A percentile compares a stretch with the other conserved stretches of the same genome.
These are phyloP conservation scores for Anoplophora glabripennis DNA, from an alignment of 1,140 invertebrate genomes.

Conservation along the genomic window DNA sequence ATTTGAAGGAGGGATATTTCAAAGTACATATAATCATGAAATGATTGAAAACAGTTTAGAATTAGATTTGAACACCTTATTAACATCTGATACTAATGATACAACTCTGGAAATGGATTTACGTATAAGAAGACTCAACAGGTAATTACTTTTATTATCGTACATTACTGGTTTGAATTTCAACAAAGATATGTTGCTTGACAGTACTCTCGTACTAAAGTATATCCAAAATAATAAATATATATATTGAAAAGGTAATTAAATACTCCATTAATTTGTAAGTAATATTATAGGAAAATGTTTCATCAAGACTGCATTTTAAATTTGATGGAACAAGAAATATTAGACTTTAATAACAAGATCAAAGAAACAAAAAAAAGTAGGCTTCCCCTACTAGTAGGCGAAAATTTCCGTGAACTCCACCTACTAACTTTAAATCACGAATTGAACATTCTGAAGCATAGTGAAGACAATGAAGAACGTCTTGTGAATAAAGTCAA, in stretches of 20 bases:
- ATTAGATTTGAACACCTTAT: conserved; percentile 23
- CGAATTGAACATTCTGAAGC: conserved; percentile 72
- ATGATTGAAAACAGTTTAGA: conserved; percentile 7
- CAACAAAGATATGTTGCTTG: too few relatives aligned
- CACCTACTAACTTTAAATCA: conserved; percentile 74
- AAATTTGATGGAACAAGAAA: conserved; percentile 55
- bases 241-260: too few relatives aligned
- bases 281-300: conserved; percentile 44
- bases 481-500: conserved; percentile 56
- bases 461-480: conserved; percentile 72
- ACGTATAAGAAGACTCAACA: conserved; percentile 22
- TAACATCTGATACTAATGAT: conserved; percentile 23
- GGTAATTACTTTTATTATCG: too few relatives aligned
- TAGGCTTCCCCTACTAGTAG: conserved; percentile 61
- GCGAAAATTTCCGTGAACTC: conserved; percentile 62
- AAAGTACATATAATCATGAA: not conserved
- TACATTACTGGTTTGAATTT: too few relatives aligned
- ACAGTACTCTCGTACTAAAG: too few relatives aligned
- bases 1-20: conserved; percentile 18
- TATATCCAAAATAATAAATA: too few relatives aligned
- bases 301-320: conserved; percentile 65
- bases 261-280: too few relatives aligned
- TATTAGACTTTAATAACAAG: conserved; percentile 65
- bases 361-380: conserved; percentile 60
- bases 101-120: conserved; percentile 39